A percentile compares a stretch with the other conserved stretches of the same genome.
Evolutionary conservation across 2,888 invertebrate species (phyloP).

Genomic region (Gari tellinella): DNA sequence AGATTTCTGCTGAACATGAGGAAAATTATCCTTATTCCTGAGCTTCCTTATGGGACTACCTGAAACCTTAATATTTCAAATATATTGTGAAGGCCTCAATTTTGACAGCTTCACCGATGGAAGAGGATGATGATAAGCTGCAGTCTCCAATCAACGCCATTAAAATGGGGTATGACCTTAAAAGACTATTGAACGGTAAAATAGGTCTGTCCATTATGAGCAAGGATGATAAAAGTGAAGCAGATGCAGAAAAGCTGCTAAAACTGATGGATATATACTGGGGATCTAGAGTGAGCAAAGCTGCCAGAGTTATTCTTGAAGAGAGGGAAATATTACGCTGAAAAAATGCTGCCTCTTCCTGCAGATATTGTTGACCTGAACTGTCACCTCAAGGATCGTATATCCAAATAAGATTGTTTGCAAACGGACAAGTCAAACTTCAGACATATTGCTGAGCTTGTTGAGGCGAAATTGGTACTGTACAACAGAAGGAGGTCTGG

Average conservation of each 20-base stretch:
- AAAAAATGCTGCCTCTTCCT: conserved; percentile 2
- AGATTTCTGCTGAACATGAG: conserved; percentile 24
- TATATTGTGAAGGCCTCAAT: conserved; percentile 16
- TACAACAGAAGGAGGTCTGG: conserved; percentile 38
- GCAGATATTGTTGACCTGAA: conserved; percentile 9
- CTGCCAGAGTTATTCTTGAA: conserved; percentile 13
- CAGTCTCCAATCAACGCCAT: conserved; percentile 30
- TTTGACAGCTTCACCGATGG: conserved; percentile 11
- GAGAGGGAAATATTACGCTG: conserved; percentile 11
- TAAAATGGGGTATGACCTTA: conserved; percentile 38
- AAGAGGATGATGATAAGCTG: conserved; percentile 29
- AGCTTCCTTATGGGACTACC: conserved; percentile 27
- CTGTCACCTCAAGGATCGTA: neutral
- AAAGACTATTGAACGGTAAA: conserved; percentile 28
- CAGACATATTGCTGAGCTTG: conserved; percentile 9
- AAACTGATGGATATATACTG: conserved; percentile 41
- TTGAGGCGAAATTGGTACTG: conserved; percentile 9
- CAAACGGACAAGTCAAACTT: conserved; percentile 3
- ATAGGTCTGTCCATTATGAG: conserved; percentile 26
- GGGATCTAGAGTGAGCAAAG: conserved; percentile 26
- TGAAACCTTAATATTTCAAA: conserved; percentile 37
- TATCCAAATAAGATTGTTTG: neutral
- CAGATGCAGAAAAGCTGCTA: conserved; percentile 21
- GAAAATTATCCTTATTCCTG: conserved; percentile 10
- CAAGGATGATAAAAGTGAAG: conserved; percentile 1